Evolutionary conservation across 2,797 vertebrate genomes (phyloP), one percentile per base, ranked within the genome.

Genomic region (Lepus oiostolus): DNA sequence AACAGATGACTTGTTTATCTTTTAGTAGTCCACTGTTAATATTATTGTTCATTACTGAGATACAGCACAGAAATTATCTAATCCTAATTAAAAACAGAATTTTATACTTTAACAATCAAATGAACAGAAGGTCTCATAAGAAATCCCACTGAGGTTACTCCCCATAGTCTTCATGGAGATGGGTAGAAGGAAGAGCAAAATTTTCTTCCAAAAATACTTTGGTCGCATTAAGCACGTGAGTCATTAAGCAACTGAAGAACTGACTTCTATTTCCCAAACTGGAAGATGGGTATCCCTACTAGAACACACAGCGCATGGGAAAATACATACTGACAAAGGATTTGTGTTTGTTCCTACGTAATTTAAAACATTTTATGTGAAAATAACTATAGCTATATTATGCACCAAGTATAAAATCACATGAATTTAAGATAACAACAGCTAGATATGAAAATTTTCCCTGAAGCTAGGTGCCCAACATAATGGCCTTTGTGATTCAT

Each of bases 31-130:
- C 22, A 58, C 32, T 60, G 77, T 21, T 68, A 88, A 75, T 76
- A 81, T 63, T 67, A 76, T 12, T 96, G 30, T 24, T 91, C 91
- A 17, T 76, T 91, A 77, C 22, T 63, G 54, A 96, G 19, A 81
- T 50, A 2, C 75, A 92, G 3, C 79, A 62, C 9, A 92, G 75
- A 95, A 95, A 79, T 79, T 67, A 65, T 74, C 62, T 81, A 77
- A 63, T 90, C 60, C 19, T 77, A 92, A 82, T 82, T 77, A 90
- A 94, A 88, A 84, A 17, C 32, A 52, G 82, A 96, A 85, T 16
- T 79, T 4, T 38, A 76, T 3, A 54, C 10, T 83, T 26, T 83
- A 91, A 94, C 60, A 94, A 68, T 80, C 52, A 86, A 93, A 95
- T 35, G 14, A 93, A 14, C n/a, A 87, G 26, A 74, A 19, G 72